Base-by-base conservation (phyloP, 2,797 vertebrate genomes). In the Phylloscopus collybita region DNA sequence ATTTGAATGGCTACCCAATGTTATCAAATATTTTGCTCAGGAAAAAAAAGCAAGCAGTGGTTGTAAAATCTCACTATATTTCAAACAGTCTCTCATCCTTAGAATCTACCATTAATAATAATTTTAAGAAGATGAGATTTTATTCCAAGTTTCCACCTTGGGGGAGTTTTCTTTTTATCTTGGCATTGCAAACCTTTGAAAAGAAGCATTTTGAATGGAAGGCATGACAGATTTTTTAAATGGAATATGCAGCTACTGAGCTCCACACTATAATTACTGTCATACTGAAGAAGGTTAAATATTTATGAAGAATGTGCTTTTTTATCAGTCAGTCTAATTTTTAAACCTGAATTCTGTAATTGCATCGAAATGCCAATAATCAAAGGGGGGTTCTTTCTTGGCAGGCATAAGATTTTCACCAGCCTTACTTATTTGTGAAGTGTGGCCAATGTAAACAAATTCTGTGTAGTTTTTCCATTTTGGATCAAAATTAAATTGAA, bases 241-340 rank as follows among this genome's bases (percentile, higher is more conserved):
- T 86, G 86, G 92, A 90, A 81, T 70, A 91, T 72, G 57, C 80
- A 96, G 91, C 83, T 94, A 94, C 87, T 88, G 92, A 62, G 59
- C 53, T 92, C 88, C 65, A 64, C 80, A 93, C 80, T 80, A 86
- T 97, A 97, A 97, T 97, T 97, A 97, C 95, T 92, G 88, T 90
- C 86, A 90, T 90, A 85, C 86, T 96, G 96, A 95, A 34, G 59
- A 91, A 96, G 90, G 95, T 97, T 97, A 97, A 98, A 97, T 97
- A 97, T 98, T 97, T 96, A 98, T 97, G 96, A 97, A 96, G 94
- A 96, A 95, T 88, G 83, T 94, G 93, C 96, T 96, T 98, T 97
- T 97, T 96, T 97, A 97, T 97, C 93, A 92, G 80, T 87, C 92
- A 95, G 94, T 95, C 90, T 96, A 96, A 97, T 96, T 97, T 97